Conservation (phyloP, 92 coral and sea anemone genomes). For the Siderastrea siderea region DNA sequence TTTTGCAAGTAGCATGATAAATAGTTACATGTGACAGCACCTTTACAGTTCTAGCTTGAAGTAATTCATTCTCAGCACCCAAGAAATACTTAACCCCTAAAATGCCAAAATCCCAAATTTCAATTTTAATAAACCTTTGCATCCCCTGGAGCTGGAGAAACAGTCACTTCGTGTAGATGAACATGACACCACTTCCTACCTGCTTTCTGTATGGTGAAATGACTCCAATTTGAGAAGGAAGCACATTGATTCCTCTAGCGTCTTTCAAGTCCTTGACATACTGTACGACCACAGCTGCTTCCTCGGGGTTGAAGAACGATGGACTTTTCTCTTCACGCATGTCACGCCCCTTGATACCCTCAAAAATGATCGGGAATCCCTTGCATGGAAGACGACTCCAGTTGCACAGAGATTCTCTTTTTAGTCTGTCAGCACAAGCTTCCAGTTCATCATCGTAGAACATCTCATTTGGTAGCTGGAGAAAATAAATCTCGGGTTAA, state of each 20-base stretch:
- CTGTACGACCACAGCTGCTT: conserved; percentile 77
- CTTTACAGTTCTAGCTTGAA: too few species aligned
- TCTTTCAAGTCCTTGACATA: conserved; percentile 82
- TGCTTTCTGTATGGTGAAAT: conserved; percentile 89
- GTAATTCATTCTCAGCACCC: too few species aligned
- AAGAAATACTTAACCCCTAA: too few species aligned
- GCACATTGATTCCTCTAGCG: conserved; percentile 75
- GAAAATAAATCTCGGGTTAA: background rate
- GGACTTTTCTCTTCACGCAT: conserved; percentile 90
- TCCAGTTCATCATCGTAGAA: conserved; percentile 91
- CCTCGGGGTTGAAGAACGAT: conserved; percentile 93
- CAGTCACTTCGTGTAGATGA: too few species aligned
- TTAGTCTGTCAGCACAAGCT: conserved; percentile 77
- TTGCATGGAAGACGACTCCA: conserved; percentile 82
- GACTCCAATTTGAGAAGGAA: conserved; percentile 78
- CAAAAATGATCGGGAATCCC: conserved; percentile 87
- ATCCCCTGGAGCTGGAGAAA: too few species aligned
- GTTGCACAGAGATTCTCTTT: conserved; percentile 76
- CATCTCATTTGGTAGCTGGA: conserved; percentile 86
- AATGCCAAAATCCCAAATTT: too few species aligned
- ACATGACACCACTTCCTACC: conserved; percentile 34
- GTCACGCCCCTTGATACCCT: conserved; percentile 83
- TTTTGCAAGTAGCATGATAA: too few species aligned
- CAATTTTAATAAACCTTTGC: too few species aligned
- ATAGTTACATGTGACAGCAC: too few species aligned